Evolutionary conservation across 2,797 vertebrate species (phyloP).

Genomic region (Pygocentrus nattereri): DNA sequence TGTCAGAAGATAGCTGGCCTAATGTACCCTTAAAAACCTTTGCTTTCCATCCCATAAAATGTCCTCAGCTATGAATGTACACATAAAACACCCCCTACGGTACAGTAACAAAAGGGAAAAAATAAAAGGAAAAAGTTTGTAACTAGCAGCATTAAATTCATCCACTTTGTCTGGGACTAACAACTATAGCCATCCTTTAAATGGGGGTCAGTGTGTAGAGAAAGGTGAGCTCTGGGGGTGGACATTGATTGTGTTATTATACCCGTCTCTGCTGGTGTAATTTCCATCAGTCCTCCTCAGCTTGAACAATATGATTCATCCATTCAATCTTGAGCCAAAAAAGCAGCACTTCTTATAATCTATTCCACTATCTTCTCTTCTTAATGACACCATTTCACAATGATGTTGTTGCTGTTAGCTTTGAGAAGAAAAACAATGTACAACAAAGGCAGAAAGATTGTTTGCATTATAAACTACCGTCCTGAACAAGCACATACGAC

Average conservation of each 20-base stretch:
- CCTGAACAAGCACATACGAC: no score
- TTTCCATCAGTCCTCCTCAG: conserved; percentile 26
- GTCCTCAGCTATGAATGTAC: conserved; percentile 6
- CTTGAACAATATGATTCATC: conserved; percentile 14
- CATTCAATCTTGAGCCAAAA: neutral
- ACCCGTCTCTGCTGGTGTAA: conserved; percentile 40
- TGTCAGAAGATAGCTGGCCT: conserved; percentile 35
- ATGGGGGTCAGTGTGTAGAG: conserved; percentile 8
- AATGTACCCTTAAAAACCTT: conserved; percentile 29
- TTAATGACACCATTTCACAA: no score
- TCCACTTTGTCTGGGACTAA: conserved; percentile 9
- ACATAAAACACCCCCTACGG: neutral
- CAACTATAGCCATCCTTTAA: neutral
- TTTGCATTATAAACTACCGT: no score
- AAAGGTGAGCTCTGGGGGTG: neutral
- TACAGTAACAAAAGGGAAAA: neutral
- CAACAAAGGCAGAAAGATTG: no score
- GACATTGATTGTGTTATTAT: conserved; percentile 26
- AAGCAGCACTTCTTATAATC: neutral
- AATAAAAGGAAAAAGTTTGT: conserved; percentile 15
- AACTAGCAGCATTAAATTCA: conserved; percentile 11
- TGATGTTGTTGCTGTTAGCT: no score
- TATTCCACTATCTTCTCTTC: no score
- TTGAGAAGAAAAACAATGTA: no score
- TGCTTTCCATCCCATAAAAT: conserved; percentile 18